A percentile compares a stretch with the other conserved stretches of the same genome.
phyloP scores from a whole-genome alignment of 2,113 vertebrate genomes.

The Corvus hawaiiensis region DNA sequence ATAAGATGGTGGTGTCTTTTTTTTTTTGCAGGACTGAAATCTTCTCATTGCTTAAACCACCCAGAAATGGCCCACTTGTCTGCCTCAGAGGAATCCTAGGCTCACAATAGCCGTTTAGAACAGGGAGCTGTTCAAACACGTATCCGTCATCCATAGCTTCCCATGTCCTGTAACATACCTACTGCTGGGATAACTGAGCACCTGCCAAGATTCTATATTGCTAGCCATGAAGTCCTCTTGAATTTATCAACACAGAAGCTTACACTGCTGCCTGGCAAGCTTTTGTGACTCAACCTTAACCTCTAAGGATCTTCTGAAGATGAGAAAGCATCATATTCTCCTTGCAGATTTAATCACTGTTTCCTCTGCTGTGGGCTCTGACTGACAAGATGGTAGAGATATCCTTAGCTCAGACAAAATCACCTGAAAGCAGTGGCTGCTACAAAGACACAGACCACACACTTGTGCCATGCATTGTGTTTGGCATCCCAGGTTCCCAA shows the following conservation, averaged over 20 bases:
- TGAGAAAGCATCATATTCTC: slow-evolving; percentile 18
- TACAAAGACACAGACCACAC: background rate
- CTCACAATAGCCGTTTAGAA: background rate
- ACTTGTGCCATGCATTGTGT: background rate
- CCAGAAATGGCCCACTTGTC: background rate
- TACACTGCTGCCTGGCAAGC: slow-evolving; percentile 11
- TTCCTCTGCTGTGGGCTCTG: background rate
- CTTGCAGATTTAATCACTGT: slow-evolving; percentile 46
- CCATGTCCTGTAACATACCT: background rate
- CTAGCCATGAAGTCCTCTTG: background rate
- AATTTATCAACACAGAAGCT: slow-evolving; percentile 35
- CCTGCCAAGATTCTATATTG: slow-evolving; percentile 37
- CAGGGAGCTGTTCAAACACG: background rate
- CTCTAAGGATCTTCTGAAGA: slow-evolving; percentile 16
- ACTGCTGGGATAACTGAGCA: slow-evolving; percentile 37
- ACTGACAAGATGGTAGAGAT: slow-evolving; percentile 24
- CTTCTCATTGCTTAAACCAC: background rate
- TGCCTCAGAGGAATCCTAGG: background rate
- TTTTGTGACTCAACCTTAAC: slow-evolving; percentile 57
- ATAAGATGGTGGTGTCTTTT: background rate
- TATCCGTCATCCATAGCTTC: background rate
- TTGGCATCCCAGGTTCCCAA: background rate
- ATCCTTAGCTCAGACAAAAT: slow-evolving; percentile 3
- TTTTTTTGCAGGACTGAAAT: background rate
- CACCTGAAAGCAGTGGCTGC: background rate